A percentile compares a stretch with the other conserved stretches of the same genome.
phyloP scores from a whole-genome alignment of 1,140 invertebrate genomes.

The Leguminivora glycinivorella region DNA sequence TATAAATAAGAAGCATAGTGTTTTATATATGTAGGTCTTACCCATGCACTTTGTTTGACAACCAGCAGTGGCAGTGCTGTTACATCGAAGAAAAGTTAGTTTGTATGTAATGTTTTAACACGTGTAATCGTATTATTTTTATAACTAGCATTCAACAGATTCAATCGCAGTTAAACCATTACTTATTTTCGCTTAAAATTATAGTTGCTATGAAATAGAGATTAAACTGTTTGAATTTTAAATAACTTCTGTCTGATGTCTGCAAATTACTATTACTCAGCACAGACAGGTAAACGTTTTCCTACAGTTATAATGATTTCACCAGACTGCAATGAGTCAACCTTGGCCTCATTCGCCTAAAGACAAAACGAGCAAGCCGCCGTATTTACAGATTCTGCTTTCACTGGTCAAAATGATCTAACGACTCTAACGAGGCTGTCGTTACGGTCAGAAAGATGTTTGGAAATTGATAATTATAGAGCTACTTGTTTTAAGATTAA shows the following conservation, averaged over 20 bases:
- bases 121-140: no score
- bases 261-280: not conserved
- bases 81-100: no score
- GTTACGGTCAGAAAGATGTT: not conserved
- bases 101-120: no score
- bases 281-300: not conserved
- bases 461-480: not conserved
- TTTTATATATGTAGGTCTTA: no score
- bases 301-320: slow-evolving; percentile 21
- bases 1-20: no score
- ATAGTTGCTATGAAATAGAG: no score
- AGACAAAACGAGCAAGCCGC: slow-evolving; percentile 12
- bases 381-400: not conserved
- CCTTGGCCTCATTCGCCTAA: not conserved
- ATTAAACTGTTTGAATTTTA: no score
- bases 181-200: no score
- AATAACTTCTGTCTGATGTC: not conserved
- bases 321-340: slow-evolving; percentile 22
- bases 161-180: no score
- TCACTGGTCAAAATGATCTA: not conserved
- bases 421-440: slow-evolving; percentile 6
- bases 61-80: no score
- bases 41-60: no score
- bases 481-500: not conserved
- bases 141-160: no score